Base-by-base conservation (phyloP, 2,113 vertebrate genomes). In the Microcebus lehilahytsara region DNA sequence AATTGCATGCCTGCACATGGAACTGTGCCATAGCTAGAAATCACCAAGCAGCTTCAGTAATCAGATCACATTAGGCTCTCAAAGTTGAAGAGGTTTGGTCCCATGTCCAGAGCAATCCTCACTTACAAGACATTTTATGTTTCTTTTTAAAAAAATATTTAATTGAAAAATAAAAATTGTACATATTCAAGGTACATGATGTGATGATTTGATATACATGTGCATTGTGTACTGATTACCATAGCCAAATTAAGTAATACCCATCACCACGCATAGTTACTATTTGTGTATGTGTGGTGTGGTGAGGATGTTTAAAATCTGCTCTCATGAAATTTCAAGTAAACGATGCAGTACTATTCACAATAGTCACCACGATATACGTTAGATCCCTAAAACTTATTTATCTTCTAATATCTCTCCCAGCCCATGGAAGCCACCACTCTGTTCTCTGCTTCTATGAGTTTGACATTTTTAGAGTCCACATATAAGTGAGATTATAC, bases 1-100 rank as follows among this genome's bases (percentile, higher is more conserved):
- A 88, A 88, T 79, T 69, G 22, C 40, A 69, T 83, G 32, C 42
- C 53, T 69, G n/a, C 23, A 37, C 14, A 17, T 89, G 92, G 40
- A 93, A 78, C 69, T 66, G 2, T 30, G 23, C 60, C 80, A 49
- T 7, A 78, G 58, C 22, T 80, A 64, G 85, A n/a, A 81, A 91
- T 97, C 64, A 64, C 86, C 17, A 79, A 79, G 72, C 72, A 75
- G 81, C 69, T 89, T 92, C 42, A 46, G 62, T 64, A 79, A 91
- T 75, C 37, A 74, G 49, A 86, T 69, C 42, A 37, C 14, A 91
- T 56, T 86, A 94, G 37, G 25, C 2, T 12, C 75, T 94, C 58
- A n/a, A 71, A 91, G 85, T 5, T 85, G 20, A 91, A 91, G 49
- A 80, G 17, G 13, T 27, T 88, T 94, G 56, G 60, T 49, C 8